Evolutionary conservation across 2,797 vertebrate genomes (phyloP).

Genomic region (Gymnoscopelus microlampas): DNA sequence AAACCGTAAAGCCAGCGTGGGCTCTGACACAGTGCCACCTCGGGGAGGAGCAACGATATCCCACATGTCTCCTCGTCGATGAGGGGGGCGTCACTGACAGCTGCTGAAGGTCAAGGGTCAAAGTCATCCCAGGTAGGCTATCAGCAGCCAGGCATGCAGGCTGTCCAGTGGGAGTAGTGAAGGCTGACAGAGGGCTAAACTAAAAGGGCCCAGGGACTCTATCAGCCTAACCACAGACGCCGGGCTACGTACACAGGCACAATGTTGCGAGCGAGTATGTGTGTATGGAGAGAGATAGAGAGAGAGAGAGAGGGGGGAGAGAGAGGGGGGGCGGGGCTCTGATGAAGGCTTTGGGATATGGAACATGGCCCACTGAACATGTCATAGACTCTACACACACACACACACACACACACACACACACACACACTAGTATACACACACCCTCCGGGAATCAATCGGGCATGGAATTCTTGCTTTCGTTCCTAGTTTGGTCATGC

Average conservation of each 20-base stretch:
- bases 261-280: background rate
- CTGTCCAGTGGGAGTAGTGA: conserved; percentile 17
- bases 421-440: conserved; percentile 6
- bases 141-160: conserved; percentile 52
- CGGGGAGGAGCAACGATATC: conserved; percentile 26
- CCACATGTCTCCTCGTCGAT: conserved; percentile 45
- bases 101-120: conserved; percentile 72
- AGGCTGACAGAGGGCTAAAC: conserved; percentile 29
- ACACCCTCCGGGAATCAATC: conserved; percentile 25
- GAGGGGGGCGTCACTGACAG: conserved; percentile 65
- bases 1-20: conserved; percentile 68
- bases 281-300: conserved; percentile 5
- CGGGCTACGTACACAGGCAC: background rate
- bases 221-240: conserved; percentile 40
- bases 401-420: conserved; percentile 8
- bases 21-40: conserved; percentile 63
- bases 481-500: conserved; percentile 48
- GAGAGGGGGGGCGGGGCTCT: background rate
- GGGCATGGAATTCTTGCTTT: conserved; percentile 43
- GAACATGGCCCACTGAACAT: conserved; percentile 7
- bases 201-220: conserved; percentile 43
- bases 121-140: conserved; percentile 69
- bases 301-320: background rate
- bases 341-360: conserved; percentile 21
- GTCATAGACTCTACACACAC: too few relatives aligned